Conservation (phyloP, 2,888 invertebrate species). For the Tuberolachnus salignus region DNA sequence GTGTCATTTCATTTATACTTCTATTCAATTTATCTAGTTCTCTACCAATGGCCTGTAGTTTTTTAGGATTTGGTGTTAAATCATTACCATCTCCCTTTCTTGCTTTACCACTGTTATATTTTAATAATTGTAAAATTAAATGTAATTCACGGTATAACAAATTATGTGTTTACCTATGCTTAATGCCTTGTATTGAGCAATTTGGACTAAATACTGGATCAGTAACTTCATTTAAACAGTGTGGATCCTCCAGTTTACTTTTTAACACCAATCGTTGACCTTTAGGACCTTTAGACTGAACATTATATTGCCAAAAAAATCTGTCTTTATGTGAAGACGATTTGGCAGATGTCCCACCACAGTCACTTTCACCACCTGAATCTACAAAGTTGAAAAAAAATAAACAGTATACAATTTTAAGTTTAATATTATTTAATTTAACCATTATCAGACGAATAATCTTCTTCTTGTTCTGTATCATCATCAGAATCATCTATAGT, state of each 20-base stretch:
- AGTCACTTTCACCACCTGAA: constrained; percentile 62
- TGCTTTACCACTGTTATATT: constrained; percentile 76
- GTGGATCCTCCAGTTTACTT: constrained; percentile 88
- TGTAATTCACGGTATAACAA: neutral
- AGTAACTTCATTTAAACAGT: constrained; percentile 85
- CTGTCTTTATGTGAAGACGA: constrained; percentile 73
- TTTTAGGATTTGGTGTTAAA: constrained; percentile 91
- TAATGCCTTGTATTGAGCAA: constrained; percentile 87
- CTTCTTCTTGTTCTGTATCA: constrained; percentile 86
- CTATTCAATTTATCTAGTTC: constrained; percentile 89
- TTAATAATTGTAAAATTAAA: constrained; percentile 38
- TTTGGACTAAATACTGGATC: constrained; percentile 96
- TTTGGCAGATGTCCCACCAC: constrained; percentile 57
- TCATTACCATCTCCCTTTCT: constrained; percentile 97
- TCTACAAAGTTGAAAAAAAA: constrained; percentile 60
- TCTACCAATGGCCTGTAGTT: constrained; percentile 86
- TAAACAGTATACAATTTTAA: neutral
- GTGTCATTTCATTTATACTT: constrained; percentile 89
- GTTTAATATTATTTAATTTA: constrained; percentile 55
- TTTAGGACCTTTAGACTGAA: constrained; percentile 96
- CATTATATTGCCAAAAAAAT: constrained; percentile 98
- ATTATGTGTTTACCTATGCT: constrained; percentile 72
- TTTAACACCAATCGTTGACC: constrained; percentile 86
- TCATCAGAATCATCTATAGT: constrained; percentile 80
- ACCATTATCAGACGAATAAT: constrained; percentile 82